Evolutionary conservation across 2,797 vertebrate species (phyloP).

Genomic region (Pipistrellus pygmaeus): DNA sequence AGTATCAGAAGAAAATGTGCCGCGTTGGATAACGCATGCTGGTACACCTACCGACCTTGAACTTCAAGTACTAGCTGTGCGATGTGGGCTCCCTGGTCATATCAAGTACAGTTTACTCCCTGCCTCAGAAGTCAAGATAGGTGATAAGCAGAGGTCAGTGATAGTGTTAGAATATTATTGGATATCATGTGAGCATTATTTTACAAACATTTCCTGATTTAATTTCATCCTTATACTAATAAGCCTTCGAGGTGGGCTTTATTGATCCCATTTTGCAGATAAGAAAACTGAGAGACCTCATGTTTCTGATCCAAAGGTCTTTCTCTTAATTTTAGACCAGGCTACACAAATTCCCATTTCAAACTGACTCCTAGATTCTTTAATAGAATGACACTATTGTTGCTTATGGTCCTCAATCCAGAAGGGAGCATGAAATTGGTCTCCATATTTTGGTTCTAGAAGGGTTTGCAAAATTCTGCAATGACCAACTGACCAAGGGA

Average conservation of each 20-base stretch:
- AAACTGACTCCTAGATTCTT: background rate
- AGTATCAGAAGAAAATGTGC: background rate
- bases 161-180: conserved; percentile 12
- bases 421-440: background rate
- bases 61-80: background rate
- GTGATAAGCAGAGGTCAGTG: conserved; percentile 56
- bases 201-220: conserved; percentile 44
- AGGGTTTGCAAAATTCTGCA: background rate
- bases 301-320: background rate
- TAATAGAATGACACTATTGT: background rate
- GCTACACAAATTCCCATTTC: background rate
- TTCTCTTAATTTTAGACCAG: background rate
- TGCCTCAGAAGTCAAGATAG: conserved; percentile 16
- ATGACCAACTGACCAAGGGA: background rate
- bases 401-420: background rate
- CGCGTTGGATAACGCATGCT: background rate
- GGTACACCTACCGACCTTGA: conserved; percentile 55
- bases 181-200: background rate
- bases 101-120: background rate
- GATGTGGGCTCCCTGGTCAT: background rate
- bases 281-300: background rate
- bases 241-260: background rate
- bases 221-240: background rate
- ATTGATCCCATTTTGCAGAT: background rate
- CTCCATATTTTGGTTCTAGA: background rate